These are phyloP conservation scores for Hiodon alosoides DNA, from an alignment of 2,113 vertebrate species.

Conservation along the genomic window DNA sequence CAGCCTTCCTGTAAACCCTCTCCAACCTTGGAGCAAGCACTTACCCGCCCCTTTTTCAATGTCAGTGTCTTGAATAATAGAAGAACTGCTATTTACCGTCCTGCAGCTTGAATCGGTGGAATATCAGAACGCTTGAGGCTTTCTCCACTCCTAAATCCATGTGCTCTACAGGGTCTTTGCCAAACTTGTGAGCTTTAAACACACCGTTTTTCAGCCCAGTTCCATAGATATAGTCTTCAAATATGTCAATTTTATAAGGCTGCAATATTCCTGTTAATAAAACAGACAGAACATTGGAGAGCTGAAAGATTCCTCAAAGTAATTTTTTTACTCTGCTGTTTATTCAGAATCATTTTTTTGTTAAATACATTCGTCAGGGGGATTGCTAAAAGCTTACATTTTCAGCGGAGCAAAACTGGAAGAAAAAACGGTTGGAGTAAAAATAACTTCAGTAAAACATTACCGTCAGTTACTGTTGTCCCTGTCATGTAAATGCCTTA, in stretches of 20 bases:
- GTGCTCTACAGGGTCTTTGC: constrained; percentile 72
- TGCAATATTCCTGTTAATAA: constrained; percentile 76
- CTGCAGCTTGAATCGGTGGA: constrained; percentile 88
- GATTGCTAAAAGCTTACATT: too few relatives aligned
- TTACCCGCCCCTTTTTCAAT: too few relatives aligned
- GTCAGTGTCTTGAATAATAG: not conserved
- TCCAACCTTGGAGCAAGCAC: too few relatives aligned
- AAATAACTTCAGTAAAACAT: not conserved
- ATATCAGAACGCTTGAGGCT: constrained; percentile 83
- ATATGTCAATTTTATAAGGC: constrained; percentile 90
- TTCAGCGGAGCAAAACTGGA: not conserved
- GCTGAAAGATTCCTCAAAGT: constrained; percentile 5
- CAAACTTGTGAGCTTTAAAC: constrained; percentile 90
- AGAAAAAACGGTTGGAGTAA: not conserved
- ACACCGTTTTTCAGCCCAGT: constrained; percentile 84
- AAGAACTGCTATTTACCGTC: constrained; percentile 69
- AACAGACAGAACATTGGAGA: not conserved
- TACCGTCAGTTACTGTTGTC: not conserved
- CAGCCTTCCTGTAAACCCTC: too few relatives aligned
- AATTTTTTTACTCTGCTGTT: not conserved
- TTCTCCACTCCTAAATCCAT: constrained; percentile 78
- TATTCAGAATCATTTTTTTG: not conserved
- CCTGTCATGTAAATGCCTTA: not conserved
- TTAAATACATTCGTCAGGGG: not conserved
- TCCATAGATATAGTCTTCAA: constrained; percentile 95